Conservation (phyloP, 2,797 vertebrate genomes). For the Parauchenoglanis punctatus region DNA sequence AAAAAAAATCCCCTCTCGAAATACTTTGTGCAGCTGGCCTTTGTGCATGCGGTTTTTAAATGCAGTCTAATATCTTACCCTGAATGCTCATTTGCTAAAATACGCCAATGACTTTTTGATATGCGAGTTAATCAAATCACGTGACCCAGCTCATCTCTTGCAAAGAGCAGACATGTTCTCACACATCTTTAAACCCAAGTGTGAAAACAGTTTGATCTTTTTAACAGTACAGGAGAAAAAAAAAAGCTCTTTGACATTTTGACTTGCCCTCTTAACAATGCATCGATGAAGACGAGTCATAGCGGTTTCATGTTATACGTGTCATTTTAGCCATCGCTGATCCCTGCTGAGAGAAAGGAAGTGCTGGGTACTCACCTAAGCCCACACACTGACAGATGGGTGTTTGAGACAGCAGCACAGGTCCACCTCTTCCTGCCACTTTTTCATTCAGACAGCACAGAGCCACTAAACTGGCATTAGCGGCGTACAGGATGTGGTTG, state of each 20-base stretch:
- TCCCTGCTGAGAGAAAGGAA: neutral
- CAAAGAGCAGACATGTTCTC: neutral
- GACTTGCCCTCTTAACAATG: neutral
- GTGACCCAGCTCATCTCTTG: neutral
- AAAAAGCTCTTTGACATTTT: neutral
- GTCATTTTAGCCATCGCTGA: neutral
- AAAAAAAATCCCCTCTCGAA: neutral
- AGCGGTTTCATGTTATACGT: neutral
- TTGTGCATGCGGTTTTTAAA: too few relatives aligned
- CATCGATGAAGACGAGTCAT: too few relatives aligned
- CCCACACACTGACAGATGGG: slow-evolving; percentile 91
- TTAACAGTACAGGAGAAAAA: neutral
- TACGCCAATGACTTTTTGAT: neutral
- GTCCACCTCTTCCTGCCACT: slow-evolving; percentile 75
- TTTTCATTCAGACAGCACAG: slow-evolving; percentile 87
- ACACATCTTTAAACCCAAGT: neutral
- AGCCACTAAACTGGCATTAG: slow-evolving; percentile 87
- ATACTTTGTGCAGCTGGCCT: too few relatives aligned
- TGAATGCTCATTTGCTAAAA: neutral
- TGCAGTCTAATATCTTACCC: neutral
- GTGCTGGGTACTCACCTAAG: slow-evolving; percentile 78
- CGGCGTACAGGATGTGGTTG: slow-evolving; percentile 84
- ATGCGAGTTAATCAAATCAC: neutral
- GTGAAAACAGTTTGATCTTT: neutral
- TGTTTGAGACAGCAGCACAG: slow-evolving; percentile 83